phyloP scores from a whole-genome alignment of 2,113 vertebrate genomes.

The Bubalus kerabau region DNA sequence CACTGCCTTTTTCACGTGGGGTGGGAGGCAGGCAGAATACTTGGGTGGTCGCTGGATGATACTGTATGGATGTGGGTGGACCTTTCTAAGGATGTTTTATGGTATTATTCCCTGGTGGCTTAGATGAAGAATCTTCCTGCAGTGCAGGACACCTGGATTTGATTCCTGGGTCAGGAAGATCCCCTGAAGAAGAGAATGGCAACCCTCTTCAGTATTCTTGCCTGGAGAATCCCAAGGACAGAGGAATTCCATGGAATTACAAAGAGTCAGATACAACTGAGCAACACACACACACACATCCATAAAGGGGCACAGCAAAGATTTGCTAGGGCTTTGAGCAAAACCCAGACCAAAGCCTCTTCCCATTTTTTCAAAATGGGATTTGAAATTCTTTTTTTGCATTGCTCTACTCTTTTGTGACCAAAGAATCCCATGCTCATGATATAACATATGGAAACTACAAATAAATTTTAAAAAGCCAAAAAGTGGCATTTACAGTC shows the following conservation, averaged over 20 bases:
- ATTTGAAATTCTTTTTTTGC: neutral
- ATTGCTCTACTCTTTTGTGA: neutral
- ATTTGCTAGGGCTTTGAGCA: slow-evolving; percentile 18
- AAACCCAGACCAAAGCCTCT: slow-evolving; percentile 18
- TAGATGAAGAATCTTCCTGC: neutral
- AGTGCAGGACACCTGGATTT: neutral
- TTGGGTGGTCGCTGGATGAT: neutral
- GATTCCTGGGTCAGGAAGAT: neutral
- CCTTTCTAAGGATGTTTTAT: neutral
- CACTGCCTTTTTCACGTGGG: neutral
- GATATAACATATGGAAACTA: neutral
- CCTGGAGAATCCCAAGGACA: neutral
- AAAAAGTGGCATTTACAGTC: neutral
- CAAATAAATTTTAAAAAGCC: neutral
- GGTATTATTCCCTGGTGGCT: neutral
- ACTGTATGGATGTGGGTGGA: neutral
- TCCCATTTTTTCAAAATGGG: neutral
- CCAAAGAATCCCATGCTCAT: neutral
- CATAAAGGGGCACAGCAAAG: neutral
- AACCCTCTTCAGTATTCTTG: neutral
- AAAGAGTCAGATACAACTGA: neutral
- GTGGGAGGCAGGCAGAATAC: neutral
- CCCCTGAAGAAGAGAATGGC: neutral
- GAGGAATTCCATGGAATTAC: neutral
- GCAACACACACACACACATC: neutral